Evolutionary conservation across 2,113 vertebrate genomes (phyloP), one percentile per base, ranked within the genome.

Genomic region (Condylura cristata): DNA sequence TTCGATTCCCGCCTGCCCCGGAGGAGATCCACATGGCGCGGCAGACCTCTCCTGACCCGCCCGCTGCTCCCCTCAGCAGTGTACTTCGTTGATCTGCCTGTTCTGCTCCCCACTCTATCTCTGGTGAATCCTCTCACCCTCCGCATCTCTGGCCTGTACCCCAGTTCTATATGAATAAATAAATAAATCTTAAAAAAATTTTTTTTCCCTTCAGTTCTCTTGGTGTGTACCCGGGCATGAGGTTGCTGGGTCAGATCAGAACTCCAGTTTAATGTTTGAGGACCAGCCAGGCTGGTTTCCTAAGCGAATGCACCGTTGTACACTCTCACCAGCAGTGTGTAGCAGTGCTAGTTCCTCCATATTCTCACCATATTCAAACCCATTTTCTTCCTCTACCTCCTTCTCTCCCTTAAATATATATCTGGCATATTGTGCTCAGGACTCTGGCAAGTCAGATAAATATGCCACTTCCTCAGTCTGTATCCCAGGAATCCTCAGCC

Each of bases 191-290:
- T n/a, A n/a, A n/a, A n/a, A n/a, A n/a, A n/a, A n/a, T n/a, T n/a
- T n/a, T n/a, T n/a, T n/a, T n/a, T n/a, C n/a, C n/a, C 75, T 94
- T 78, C 44, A 81, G 8, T 87, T 85, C 32, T 76, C 44, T 81
- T 74, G 86, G 34, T 41, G 53, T 84, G 10, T 41, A 78, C 22
- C 46, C 78, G 66, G 32, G 39, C 74, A 58, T 30, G 18, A 84
- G 58, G 70, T 51, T 86, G 41, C 37, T 44, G 46, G 44, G 7
- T 86, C 65, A 34, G 61, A 22, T 1, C 11, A n/a, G 34, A 76
- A 83, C 60, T 72, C 61, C 75, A 30, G 37, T 70, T 88, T 30
- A 74, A 85, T 39, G 76, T 75, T 20, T 63, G 75, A 92, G 81
- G 56, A 58, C 8, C 46, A n/a, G 61, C 85, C 68, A 30, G 51